Base-by-base conservation (phyloP, 2,113 vertebrate genomes). In the Orcinus orca region DNA sequence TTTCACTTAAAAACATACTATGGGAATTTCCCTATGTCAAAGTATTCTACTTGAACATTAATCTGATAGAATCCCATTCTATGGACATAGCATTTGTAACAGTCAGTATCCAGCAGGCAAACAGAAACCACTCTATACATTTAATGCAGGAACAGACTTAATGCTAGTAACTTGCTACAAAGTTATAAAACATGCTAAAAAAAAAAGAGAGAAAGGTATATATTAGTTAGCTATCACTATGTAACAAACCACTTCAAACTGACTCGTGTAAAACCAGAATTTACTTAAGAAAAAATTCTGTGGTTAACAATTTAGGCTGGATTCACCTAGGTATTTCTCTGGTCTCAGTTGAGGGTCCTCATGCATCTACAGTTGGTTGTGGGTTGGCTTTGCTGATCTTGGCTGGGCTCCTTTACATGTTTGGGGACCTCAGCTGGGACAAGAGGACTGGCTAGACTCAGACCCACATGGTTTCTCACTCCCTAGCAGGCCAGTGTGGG, bases 51-150 rank as follows among this genome's bases (percentile, higher is more conserved):
- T 94, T 73, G 60, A 67, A 60, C 18, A 85, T 68, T 44, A 83
- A 79, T 81, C 88, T 88, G 41, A 71, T 85, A 93, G 71, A 97
- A 91, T 93, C 96, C 53, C 33, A 85, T 36, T 88, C 53, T 88
- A 63, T 20, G 11, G 33, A 71, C 33, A 76, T n/a, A 93, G 25
- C 12, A 65, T 81, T 90, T 93, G 38, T 85, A 55, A 41, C 23
- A 90, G 44, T 73, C 31, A 88, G 44, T 71, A 36, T 71, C 58
- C 14, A 95, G 18, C 8, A 82, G 76, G 31, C 55, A 96, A 94
- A 60, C 29, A 90, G 62, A 95, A 95, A 91, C 6, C 53, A 76
- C 31, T 80, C 20, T 87, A 76, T 29, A 41, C 23, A 41, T 93
- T 93, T 90, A 70, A 38, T 76, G 23, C 58, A 84, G 62, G 79